These are phyloP conservation scores for Chloroclysta siterata DNA, from an alignment of 2,888 invertebrate species.

Conservation along the genomic window DNA sequence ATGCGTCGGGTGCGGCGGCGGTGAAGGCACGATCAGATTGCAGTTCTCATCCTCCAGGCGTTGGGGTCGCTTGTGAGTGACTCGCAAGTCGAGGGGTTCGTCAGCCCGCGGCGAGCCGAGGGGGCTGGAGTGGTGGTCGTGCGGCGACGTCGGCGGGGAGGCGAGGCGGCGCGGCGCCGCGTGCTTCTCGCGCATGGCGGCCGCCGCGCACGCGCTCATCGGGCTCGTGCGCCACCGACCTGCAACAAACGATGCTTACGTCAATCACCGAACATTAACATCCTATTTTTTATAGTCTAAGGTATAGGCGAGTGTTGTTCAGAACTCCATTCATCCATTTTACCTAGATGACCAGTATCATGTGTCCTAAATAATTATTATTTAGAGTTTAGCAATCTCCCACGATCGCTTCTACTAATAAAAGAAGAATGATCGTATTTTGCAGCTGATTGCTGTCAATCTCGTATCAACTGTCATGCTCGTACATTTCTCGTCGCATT, in stretches of 20 bases:
- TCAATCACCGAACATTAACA: slow-evolving; percentile 28
- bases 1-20: slow-evolving; percentile 82
- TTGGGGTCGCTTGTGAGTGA: slow-evolving; percentile 91
- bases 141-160: slow-evolving; percentile 79
- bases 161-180: slow-evolving; percentile 95
- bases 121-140: slow-evolving; percentile 79
- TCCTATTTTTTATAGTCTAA: not conserved
- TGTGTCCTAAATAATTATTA: not conserved
- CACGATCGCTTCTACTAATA: not conserved
- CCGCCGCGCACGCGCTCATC: slow-evolving; percentile 91
- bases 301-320: not conserved
- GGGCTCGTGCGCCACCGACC: slow-evolving; percentile 85
- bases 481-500: slow-evolving; percentile 38
- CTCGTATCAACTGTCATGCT: not conserved
- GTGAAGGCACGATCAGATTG: slow-evolving; percentile 89
- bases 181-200: slow-evolving; percentile 94
- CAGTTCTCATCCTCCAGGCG: slow-evolving; percentile 93
- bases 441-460: not conserved
- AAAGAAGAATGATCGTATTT: not conserved
- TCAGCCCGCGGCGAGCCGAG: slow-evolving; percentile 84
- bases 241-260: slow-evolving; percentile 60
- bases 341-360: not conserved
- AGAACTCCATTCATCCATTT: not conserved
- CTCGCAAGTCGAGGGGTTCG: slow-evolving; percentile 94
- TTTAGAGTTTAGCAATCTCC: not conserved